Evolutionary conservation across 2,888 invertebrate genomes (phyloP), one percentile per base, ranked within the genome.

Genomic region (Callosobruchus maculatus): DNA sequence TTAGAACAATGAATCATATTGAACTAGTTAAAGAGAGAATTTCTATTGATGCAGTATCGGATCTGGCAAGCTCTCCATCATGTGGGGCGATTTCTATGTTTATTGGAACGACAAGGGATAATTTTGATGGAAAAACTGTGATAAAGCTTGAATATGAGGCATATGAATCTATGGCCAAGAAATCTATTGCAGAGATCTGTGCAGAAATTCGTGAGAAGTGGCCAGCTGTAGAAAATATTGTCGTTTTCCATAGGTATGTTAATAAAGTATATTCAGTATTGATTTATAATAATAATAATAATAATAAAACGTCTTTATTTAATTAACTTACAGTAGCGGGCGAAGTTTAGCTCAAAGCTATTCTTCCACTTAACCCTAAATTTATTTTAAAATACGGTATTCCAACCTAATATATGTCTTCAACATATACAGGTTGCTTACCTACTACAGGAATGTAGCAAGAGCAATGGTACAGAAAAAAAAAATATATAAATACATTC

Each of bases 51-150:
- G 88, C 89, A 66, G 91, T 96, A 71, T 91, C 90, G 67, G 89
- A 92, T 49, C 86, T 92, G 20, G 94, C 94, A 0, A 85, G 89
- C 0, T 91, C 93, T 73, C 89, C 93, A 67, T 90, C 90, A 67
- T 97, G 97, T 85, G 98, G 98, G 9, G 98, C 97, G 3, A 90
- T 95, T 71, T 95, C 97, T 0, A 84, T 96, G 30, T 98, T 98
- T 87, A 90, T 97, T 72, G 98, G 98, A 0, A 95, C 94, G 1
- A 97, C 97, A 0, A 90, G 97, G 83, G 93, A 96, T 86, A 92
- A 92, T 85, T 96, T 95, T 86, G 93, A 95, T 81, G 91, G 91
- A 1, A 94, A 94, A 88, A 91, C 91, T 88, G 97, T 98, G n/a
- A 78, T 93, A n/a, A 90, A 90, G 74, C 88, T 98, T 72, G 95